Evolutionary conservation across 2,888 invertebrate genomes (phyloP), one percentile per base, ranked within the genome.

Genomic region (Sussaba pulchella): DNA sequence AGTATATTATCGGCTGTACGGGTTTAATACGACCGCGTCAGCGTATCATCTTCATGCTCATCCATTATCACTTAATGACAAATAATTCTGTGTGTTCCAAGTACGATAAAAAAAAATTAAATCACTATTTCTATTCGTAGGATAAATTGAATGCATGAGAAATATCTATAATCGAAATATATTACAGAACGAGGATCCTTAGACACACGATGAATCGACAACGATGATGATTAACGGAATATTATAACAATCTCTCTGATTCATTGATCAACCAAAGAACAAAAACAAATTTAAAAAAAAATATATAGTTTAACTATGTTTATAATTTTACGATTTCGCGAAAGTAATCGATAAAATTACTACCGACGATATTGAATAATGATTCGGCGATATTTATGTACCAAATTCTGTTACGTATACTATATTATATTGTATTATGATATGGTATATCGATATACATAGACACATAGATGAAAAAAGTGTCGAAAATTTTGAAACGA

Each of bases 311-410:
- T 10, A 69, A 59, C 19, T n/a, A 36, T 36, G 45, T 76, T 63
- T 63, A 36, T 36, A 70, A 59, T 76, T 10, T 63, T 67, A n/a
- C 6, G 61, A 45, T 52, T 70, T 54, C 12, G 43, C n/a, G 43
- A 63, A 64, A 19, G 63, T 54, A 41, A 69, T 73, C 45, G 54
- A 79, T 47, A 39, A 59, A 71, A 19, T 64, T 31, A 74, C 50
- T 74, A 57, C 78, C 69, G 52, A 79, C 45, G 61, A 79, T 70
- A 41, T 74, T 45, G 21, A 70, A 70, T 70, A 63, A 63, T 24
- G 52, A 63, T 43, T 57, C 45, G 36, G 21, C 26, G 67, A 41
- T 54, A 69, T 54, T 54, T 67, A 67, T 67, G 36, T 39, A 36
- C 17, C n/a, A 66, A 47, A 17, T 66, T 39, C 66, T 21, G 41